These are phyloP conservation scores for Sciurus niger DNA, from an alignment of 2,113 vertebrate species.

Conservation along the genomic window DNA sequence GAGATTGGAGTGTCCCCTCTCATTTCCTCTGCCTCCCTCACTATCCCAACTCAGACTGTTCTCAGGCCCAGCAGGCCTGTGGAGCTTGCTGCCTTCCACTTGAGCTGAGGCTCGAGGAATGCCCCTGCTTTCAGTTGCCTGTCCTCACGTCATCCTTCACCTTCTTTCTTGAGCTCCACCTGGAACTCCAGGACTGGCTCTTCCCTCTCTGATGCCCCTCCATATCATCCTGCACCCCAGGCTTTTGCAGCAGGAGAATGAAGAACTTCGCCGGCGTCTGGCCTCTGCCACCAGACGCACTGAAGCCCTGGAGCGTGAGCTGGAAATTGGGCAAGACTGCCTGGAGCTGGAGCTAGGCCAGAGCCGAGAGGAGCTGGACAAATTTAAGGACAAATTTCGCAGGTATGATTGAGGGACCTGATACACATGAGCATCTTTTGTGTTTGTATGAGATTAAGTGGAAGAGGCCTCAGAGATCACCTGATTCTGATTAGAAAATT, in stretches of 20 bases:
- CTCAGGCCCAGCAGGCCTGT: background rate
- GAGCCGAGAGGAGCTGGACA: conserved; percentile 97
- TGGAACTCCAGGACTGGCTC: background rate
- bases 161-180: conserved; percentile 7
- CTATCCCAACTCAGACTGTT: background rate
- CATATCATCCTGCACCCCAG: conserved; percentile 85
- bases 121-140: background rate
- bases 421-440: background rate
- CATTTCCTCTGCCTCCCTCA: background rate
- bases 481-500: background rate
- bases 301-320: conserved; percentile 96
- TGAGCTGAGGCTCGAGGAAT: background rate
- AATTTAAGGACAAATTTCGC: conserved; percentile 99
- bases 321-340: conserved; percentile 95
- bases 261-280: conserved; percentile 94
- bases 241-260: conserved; percentile 97
- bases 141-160: background rate
- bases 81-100: background rate
- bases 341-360: conserved; percentile 96
- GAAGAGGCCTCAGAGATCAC: background rate
- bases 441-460: background rate
- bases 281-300: conserved; percentile 95
- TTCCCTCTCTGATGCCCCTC: conserved; percentile 38
- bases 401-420: conserved; percentile 87
- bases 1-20: background rate